Evolutionary conservation across 92 coral and sea anemone species (phyloP), one percentile per base, ranked within the genome.

Genomic region (Anthopleura xanthogrammica): DNA sequence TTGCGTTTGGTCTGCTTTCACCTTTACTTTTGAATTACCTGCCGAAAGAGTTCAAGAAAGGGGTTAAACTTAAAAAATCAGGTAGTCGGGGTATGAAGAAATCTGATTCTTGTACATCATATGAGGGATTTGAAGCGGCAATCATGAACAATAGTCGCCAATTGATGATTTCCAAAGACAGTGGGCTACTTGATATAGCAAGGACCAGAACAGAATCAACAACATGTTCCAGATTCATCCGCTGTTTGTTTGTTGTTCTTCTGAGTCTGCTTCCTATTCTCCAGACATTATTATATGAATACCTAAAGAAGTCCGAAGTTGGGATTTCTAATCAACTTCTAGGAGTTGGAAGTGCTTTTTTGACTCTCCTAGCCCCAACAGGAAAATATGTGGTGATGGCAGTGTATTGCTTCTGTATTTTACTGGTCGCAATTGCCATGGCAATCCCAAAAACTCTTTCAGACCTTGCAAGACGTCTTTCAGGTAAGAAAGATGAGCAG

Each of bases 401-500:
- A 29, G 52, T 93, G 66, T 95, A 90, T 75, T 83, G 91, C 87
- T 97, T 97, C 84, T 94, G 98, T 85, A 82, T 97, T 58, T 29
- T 89, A 80, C 82, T 97, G 24, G 87, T 94, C 62, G 92, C 97
- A 76, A 90, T 92, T 82, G 90, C 94, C n/a, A 85, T 97, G 78
- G 93, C 95, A 78, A 97, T 97, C 73, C 99, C 99, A 77, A 91
- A 91, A 56, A 95, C 97, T 23, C 85, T 97, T 42, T 94, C 99
- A 54, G 98, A 93, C 57, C 86, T 94, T 74, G 99, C 98, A 72
- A 90, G 92, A 74, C 86, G 93, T n/a, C 82, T 97, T 80, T 91
- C 98, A 24, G 99, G 99, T 17, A 87, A 96, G 24, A 90, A 60
- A 66, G 99, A 94, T 86, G 99, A 94, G 73, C 95, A 82, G 23